phyloP scores from a whole-genome alignment of 2,113 vertebrate genomes.

The human (Homo sapiens) region GRCh38 chr6:145031001-145031500 shows the following conservation, averaged over 20 bases:
- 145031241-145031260: background rate
- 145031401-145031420: background rate
- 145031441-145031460: background rate
- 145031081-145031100: constrained; percentile 5
- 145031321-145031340: background rate
- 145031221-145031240: background rate
- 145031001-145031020: constrained; percentile 43
- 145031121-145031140: background rate
- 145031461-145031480: background rate
- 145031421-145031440: background rate
- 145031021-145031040: background rate
- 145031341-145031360: background rate
- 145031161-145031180: constrained; percentile 35
- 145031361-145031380: background rate
- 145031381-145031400: background rate
- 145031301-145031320: background rate
- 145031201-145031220: background rate
- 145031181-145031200: constrained; percentile 43
- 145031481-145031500: background rate
- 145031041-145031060: background rate
- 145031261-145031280: background rate
- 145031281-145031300: background rate
- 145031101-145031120: constrained; percentile 33
- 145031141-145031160: constrained; percentile 38
- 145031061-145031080: background rate